Conservation (phyloP, 2,888 invertebrate genomes). For the Tanypteryx hageni region DNA sequence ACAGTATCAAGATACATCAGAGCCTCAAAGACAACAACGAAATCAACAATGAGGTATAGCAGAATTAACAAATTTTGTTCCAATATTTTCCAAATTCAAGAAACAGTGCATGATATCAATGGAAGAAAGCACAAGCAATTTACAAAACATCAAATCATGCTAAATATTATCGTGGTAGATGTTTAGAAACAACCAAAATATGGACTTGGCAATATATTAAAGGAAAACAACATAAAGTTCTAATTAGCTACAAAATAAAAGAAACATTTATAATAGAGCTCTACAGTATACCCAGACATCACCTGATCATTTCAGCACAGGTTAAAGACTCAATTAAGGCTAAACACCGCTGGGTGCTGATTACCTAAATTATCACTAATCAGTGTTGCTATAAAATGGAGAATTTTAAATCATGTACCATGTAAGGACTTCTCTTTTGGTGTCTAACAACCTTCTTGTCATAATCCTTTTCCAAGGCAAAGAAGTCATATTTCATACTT, state of each 20-base stretch:
- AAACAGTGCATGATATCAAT: not conserved
- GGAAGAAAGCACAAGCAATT: not conserved
- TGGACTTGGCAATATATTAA: not conserved
- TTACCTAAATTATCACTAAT: slow-evolving; percentile 48
- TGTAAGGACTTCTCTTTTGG: slow-evolving; percentile 32
- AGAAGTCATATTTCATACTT: slow-evolving; percentile 39
- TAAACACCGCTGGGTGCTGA: slow-evolving; percentile 50
- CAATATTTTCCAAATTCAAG: not conserved
- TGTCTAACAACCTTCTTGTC: slow-evolving; percentile 47
- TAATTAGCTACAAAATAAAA: slow-evolving; percentile 29
- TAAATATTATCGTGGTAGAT: not conserved
- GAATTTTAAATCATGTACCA: slow-evolving; percentile 63
- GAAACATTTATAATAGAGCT: not conserved
- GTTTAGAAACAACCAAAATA: not conserved
- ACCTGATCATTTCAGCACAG: slow-evolving; percentile 38
- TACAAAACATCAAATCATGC: slow-evolving; percentile 16
- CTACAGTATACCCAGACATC: slow-evolving; percentile 26
- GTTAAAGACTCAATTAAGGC: slow-evolving; percentile 28
- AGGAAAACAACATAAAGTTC: slow-evolving; percentile 57
- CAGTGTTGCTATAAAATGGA: slow-evolving; percentile 50
- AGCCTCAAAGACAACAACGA: too few species aligned
- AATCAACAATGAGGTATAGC: too few species aligned
- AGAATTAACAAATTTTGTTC: too few species aligned
- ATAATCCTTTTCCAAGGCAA: slow-evolving; percentile 25
- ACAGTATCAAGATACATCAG: too few species aligned